Evolutionary conservation across 2,888 invertebrate genomes (phyloP), one percentile per base, ranked within the genome.

Genomic region (Epinotia bilunana): DNA sequence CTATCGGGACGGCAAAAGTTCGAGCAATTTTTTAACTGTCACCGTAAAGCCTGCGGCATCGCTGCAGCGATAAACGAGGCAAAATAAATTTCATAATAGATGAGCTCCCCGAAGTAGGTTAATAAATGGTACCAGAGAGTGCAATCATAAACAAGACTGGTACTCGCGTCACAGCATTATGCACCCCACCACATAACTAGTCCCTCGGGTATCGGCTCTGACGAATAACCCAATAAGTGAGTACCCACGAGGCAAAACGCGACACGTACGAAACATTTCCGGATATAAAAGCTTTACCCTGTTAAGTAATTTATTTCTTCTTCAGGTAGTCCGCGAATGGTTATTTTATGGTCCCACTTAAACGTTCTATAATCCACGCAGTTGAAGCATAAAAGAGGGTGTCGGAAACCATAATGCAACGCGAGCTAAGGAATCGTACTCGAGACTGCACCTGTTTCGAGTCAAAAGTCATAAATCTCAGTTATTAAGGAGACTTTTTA

Each of bases 151-250:
- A 90, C 89, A 88, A 87, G 83, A 83, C 55, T 83, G 82, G 82
- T 86, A 83, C 49, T 83, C 81, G 82, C 86, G 85, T 86, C 87
- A 86, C 83, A 87, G 83, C 85, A 90, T 91, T 93, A 92, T 93
- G 92, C 92, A 92, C 93, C 93, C 94, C 87, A 89, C 91, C 91
- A 83, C 92, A 93, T 83, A 92, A 91, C 88, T 85, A 88, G 82
- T 87, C 93, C 93, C 92, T 81, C 79, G 89, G 81, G 93, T 86
- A 92, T 92, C 88, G 91, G 90, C 84, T 88, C 89, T 91, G 92
- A 93, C 87, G 91, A 92, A 93, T 90, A 90, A 90, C 90, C 92
- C 91, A 93, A 94, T 93, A 94, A 94, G 93, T 93, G 93, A 94
- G 93, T 93, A 93, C 92, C 89, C 90, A 89, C 88, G 92, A 91